phyloP scores from a whole-genome alignment of 2,797 vertebrate species.

The Allobates femoralis region DNA sequence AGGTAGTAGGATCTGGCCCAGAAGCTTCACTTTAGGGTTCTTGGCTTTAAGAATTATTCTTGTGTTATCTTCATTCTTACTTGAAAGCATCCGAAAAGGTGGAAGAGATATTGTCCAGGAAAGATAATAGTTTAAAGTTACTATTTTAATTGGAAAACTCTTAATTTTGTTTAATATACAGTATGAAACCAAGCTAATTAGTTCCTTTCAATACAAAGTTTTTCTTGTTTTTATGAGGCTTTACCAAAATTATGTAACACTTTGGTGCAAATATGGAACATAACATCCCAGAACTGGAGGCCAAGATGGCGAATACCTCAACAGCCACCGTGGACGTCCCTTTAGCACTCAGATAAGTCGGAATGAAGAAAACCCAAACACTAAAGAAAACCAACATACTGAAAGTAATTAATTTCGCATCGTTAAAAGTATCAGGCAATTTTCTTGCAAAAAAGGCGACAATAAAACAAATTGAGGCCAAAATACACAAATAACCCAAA shows the following conservation, averaged over 20 bases:
- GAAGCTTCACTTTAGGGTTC: too few relatives aligned
- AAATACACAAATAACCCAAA: slow-evolving; percentile 50
- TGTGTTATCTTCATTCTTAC: too few relatives aligned
- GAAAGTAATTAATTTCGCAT: slow-evolving; percentile 58
- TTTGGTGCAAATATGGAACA: slow-evolving; percentile 54
- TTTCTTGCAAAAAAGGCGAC: slow-evolving; percentile 56
- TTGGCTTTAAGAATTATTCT: too few relatives aligned
- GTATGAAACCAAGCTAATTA: too few relatives aligned
- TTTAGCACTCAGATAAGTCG: slow-evolving; percentile 47
- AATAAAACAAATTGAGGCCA: slow-evolving; percentile 53
- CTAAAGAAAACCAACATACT: slow-evolving; percentile 57
- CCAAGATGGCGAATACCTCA: slow-evolving; percentile 57
- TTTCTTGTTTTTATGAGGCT: slow-evolving; percentile 56
- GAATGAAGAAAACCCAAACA: slow-evolving; percentile 59
- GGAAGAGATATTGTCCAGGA: too few relatives aligned
- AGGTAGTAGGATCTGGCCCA: too few relatives aligned
- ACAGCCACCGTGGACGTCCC: slow-evolving; percentile 46
- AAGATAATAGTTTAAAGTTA: too few relatives aligned
- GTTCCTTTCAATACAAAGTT: slow-evolving; percentile 40
- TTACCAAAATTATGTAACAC: slow-evolving; percentile 59
- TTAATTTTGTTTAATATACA: too few relatives aligned
- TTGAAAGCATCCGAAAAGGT: too few relatives aligned
- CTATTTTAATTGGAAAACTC: too few relatives aligned
- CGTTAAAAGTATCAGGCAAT: slow-evolving; percentile 55
- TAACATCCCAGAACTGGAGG: slow-evolving; percentile 52